These are phyloP conservation scores for Drosophila siamana DNA, from an alignment of 2,888 invertebrate species.

Conservation along the genomic window DNA sequence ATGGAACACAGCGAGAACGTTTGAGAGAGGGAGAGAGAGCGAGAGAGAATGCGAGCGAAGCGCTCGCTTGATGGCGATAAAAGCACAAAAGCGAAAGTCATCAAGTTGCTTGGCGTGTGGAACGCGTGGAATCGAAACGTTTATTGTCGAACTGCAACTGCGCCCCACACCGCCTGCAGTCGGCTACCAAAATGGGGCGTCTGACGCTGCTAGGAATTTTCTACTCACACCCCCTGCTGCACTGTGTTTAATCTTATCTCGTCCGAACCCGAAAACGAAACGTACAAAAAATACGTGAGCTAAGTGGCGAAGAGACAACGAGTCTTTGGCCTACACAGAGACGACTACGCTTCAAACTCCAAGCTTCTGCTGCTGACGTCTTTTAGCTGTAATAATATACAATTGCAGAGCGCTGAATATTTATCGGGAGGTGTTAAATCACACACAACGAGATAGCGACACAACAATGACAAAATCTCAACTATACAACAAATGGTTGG, in stretches of 20 bases:
- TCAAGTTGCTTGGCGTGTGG: conserved; percentile 21
- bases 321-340: no score
- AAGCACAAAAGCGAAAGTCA: conserved; percentile 61
- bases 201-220: no score
- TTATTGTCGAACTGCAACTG: not conserved
- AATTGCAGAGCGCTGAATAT: conserved; percentile 30
- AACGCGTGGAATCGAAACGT: conserved; percentile 40
- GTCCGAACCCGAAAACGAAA: no score
- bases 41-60: not conserved
- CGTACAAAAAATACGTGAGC: no score
- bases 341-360: not conserved
- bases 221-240: not conserved
- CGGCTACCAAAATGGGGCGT: no score
- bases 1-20: conserved; percentile 1
- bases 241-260: no score
- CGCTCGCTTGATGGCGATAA: conserved; percentile 6
- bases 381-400: conserved; percentile 37
- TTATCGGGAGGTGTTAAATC: conserved; percentile 63
- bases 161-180: not conserved
- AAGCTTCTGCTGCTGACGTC: not conserved
- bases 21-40: conserved; percentile 1
- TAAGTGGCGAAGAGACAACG: no score
- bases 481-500: conserved; percentile 3
- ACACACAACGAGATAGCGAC: not conserved
- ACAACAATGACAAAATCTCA: not conserved